Percentiles rank a stretch among this genome's conserved stretches.
Evolutionary conservation across 2,888 invertebrate genomes (phyloP).

Genomic region (Drosophila nr. fundita): DNA sequence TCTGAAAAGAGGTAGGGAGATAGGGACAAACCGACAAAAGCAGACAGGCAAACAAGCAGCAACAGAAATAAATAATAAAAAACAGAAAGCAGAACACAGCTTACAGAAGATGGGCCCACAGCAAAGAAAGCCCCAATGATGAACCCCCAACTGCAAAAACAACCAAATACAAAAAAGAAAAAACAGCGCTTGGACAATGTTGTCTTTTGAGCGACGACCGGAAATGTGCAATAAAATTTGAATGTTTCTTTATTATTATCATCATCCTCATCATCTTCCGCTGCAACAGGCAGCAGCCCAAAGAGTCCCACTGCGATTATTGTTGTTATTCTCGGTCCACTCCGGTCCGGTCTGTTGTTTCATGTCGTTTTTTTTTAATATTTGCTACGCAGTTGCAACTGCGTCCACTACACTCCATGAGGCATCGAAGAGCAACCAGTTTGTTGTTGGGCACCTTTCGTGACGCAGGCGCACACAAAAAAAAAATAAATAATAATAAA

Average conservation of each 20-base stretch:
- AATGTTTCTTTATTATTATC: slow-evolving; percentile 83
- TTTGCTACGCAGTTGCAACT: slow-evolving; percentile 50
- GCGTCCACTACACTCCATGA: slow-evolving; percentile 44
- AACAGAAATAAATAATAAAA: slow-evolving; percentile 43
- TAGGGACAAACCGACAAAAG: slow-evolving; percentile 37
- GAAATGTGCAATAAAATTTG: slow-evolving; percentile 83
- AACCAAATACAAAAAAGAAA: background rate
- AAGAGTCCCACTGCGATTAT: slow-evolving; percentile 52
- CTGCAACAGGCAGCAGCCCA: slow-evolving; percentile 55
- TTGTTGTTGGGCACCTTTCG: slow-evolving; percentile 59
- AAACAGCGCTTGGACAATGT: slow-evolving; percentile 25
- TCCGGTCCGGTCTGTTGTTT: slow-evolving; percentile 20
- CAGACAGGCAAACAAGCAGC: slow-evolving; percentile 33
- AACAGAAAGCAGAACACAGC: slow-evolving; percentile 32
- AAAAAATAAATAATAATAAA: slow-evolving; percentile 61
- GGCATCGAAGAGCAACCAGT: slow-evolving; percentile 47
- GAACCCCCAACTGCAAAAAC: slow-evolving; percentile 37
- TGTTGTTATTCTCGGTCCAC: slow-evolving; percentile 46
- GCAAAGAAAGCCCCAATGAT: slow-evolving; percentile 39
- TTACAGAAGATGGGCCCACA: slow-evolving; percentile 24
- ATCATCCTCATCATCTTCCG: slow-evolving; percentile 79
- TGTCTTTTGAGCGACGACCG: slow-evolving; percentile 68
- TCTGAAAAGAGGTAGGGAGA: background rate
- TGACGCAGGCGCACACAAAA: slow-evolving; percentile 65
- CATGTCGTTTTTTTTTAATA: slow-evolving; percentile 24